A percentile compares a stretch with the other conserved stretches of the same genome.
These are phyloP conservation scores for Leucophora obtusa DNA, from an alignment of 2,888 invertebrate genomes.

Conservation along the genomic window DNA sequence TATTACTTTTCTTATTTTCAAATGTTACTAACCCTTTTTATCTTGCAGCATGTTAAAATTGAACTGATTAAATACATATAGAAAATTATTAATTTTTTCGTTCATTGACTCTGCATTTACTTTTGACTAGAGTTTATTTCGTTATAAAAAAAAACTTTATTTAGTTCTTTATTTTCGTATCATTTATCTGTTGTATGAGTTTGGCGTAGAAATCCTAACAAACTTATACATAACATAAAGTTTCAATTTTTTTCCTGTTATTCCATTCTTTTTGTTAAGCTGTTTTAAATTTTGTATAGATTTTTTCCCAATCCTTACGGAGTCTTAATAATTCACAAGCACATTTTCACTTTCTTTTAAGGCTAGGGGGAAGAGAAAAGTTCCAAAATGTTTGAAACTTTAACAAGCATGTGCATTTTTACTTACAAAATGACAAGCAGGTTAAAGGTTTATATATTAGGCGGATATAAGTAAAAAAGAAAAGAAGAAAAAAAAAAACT, in stretches of 20 bases:
- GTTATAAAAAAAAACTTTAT: background rate
- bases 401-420: slow-evolving; percentile 34
- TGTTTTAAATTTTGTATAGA: background rate
- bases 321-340: background rate
- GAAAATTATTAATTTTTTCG: background rate
- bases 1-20: too few relatives aligned
- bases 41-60: background rate
- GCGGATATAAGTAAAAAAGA: background rate
- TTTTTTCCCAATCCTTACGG: background rate
- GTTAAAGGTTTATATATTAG: slow-evolving; percentile 35
- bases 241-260: background rate
- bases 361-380: too few relatives aligned
- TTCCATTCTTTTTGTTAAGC: background rate
- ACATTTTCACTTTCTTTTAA: background rate
- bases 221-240: background rate
- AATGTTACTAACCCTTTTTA: too few relatives aligned
- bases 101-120: background rate
- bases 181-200: background rate
- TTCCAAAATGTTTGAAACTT: slow-evolving; percentile 10
- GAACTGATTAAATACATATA: background rate
- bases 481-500: background rate
- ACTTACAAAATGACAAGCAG: slow-evolving; percentile 36
- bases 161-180: background rate
- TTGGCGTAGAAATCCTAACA: background rate
- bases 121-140: background rate